These are phyloP conservation scores for Drosophila seguyi DNA, from an alignment of 1,140 invertebrate species.

Conservation along the genomic window DNA sequence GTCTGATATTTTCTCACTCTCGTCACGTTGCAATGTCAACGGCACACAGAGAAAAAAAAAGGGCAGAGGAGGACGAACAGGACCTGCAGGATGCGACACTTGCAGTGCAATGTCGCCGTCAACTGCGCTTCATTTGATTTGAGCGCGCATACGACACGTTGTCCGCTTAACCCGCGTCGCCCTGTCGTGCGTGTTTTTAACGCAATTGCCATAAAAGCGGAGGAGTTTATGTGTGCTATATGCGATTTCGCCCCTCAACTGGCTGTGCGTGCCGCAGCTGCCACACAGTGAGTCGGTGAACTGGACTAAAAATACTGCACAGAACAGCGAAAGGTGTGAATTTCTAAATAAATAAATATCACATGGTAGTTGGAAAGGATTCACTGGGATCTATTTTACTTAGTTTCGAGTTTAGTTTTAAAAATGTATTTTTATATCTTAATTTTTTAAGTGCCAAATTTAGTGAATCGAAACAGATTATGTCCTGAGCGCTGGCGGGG, in stretches of 20 bases:
- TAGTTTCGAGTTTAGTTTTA: not conserved
- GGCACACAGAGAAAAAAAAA: conserved; percentile 6
- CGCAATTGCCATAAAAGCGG: conserved; percentile 60
- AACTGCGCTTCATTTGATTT: conserved; percentile 56
- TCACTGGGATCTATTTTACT: too few relatives aligned
- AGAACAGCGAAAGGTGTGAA: not conserved
- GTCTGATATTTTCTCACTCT: conserved; percentile 12
- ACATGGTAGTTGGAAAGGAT: not conserved
- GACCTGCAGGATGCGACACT: conserved; percentile 29
- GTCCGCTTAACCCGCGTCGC: conserved; percentile 34
- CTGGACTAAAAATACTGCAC: conserved; percentile 3
- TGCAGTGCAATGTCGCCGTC: conserved; percentile 25
- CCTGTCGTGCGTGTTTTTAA: conserved; percentile 28
- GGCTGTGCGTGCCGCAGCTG: conserved; percentile 42
- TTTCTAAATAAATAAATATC: not conserved
- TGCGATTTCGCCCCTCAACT: conserved; percentile 15
- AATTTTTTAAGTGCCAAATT: conserved; percentile 15
- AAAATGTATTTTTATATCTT: not conserved
- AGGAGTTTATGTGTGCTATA: conserved; percentile 25
- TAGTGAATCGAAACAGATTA: conserved; percentile 18
- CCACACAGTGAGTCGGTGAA: conserved; percentile 39
- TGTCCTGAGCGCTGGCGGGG: not conserved
- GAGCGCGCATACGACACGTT: conserved; percentile 59
- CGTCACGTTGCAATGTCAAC: conserved; percentile 48
- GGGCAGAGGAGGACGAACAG: not conserved